A percentile compares a stretch with the other conserved stretches of the same genome.
phyloP scores from a whole-genome alignment of 2,888 invertebrate genomes.

The Cyclophora albipunctata region DNA sequence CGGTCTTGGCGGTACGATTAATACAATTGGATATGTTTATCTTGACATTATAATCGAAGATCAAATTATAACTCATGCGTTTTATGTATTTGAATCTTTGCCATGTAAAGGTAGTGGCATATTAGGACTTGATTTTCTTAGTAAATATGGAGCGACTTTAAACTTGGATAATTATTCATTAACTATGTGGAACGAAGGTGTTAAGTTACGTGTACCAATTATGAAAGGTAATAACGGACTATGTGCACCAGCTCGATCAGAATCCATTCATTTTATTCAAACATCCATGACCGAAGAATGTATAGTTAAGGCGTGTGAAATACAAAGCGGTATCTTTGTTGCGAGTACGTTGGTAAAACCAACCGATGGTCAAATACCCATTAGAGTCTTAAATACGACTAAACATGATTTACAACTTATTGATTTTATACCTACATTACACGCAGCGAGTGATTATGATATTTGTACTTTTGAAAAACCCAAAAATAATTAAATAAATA shows the following conservation, averaged over 20 bases:
- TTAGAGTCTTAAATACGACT: slow-evolving; percentile 14
- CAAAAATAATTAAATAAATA: too few relatives aligned
- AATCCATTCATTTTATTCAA: slow-evolving; percentile 12
- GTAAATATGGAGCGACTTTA: slow-evolving; percentile 6
- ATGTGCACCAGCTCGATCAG: slow-evolving; percentile 10
- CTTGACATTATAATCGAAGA: background rate
- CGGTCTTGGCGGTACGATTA: slow-evolving; percentile 1
- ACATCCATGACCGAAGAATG: slow-evolving; percentile 8
- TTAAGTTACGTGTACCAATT: background rate
- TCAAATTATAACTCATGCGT: background rate
- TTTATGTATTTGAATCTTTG: slow-evolving; percentile 5
- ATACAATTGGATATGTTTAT: slow-evolving; percentile 1
- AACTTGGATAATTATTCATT: slow-evolving; percentile 7
- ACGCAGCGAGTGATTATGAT: slow-evolving; percentile 6
- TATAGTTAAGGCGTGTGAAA: slow-evolving; percentile 11
- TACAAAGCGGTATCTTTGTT: slow-evolving; percentile 14
- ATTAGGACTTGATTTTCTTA: slow-evolving; percentile 16
- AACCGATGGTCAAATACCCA: slow-evolving; percentile 10
- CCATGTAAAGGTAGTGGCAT: slow-evolving; percentile 8
- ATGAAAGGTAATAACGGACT: background rate
- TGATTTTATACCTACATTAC: slow-evolving; percentile 3
- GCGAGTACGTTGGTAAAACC: slow-evolving; percentile 10
- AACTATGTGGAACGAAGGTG: background rate
- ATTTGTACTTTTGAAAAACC: slow-evolving; percentile 12
- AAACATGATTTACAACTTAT: slow-evolving; percentile 10